Conservation (phyloP, 1,140 invertebrate genomes). For the Archivesica marissinica region DNA sequence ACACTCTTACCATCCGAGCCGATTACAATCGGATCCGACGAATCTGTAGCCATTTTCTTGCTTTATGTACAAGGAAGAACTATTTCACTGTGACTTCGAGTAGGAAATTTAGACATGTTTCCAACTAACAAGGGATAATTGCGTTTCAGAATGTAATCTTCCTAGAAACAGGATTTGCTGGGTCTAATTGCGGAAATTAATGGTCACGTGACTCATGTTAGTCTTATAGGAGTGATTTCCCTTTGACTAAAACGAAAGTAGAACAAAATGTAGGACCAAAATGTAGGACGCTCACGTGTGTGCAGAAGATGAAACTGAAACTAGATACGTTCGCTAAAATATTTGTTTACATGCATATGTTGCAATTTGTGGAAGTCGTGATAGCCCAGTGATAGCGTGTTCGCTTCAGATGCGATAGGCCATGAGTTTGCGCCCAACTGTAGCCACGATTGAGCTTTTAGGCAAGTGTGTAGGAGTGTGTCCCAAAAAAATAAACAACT, state of each 20-base stretch:
- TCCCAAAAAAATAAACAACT: no score
- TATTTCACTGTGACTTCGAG: neutral
- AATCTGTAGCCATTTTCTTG: constrained; percentile 13
- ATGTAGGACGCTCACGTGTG: no score
- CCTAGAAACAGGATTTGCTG: neutral
- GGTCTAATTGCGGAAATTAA: constrained; percentile 21
- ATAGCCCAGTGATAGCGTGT: no score
- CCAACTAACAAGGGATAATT: neutral
- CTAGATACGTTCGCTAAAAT: neutral
- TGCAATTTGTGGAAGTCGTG: no score
- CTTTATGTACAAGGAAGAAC: neutral
- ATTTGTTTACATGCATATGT: neutral
- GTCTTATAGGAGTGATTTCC: neutral
- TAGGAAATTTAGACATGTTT: neutral
- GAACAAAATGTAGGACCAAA: neutral
- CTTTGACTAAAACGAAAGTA: constrained; percentile 16
- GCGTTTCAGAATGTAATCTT: neutral
- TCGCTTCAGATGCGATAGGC: no score
- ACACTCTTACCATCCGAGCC: constrained; percentile 18
- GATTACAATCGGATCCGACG: constrained; percentile 8
- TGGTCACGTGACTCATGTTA: neutral
- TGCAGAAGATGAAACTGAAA: no score
- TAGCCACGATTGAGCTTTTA: no score
- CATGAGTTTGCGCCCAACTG: no score
- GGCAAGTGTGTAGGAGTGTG: no score